Percentiles rank a stretch among this genome's conserved stretches.
Conservation (phyloP, 1,140 invertebrate species). For the Radopholus similis region DNA sequence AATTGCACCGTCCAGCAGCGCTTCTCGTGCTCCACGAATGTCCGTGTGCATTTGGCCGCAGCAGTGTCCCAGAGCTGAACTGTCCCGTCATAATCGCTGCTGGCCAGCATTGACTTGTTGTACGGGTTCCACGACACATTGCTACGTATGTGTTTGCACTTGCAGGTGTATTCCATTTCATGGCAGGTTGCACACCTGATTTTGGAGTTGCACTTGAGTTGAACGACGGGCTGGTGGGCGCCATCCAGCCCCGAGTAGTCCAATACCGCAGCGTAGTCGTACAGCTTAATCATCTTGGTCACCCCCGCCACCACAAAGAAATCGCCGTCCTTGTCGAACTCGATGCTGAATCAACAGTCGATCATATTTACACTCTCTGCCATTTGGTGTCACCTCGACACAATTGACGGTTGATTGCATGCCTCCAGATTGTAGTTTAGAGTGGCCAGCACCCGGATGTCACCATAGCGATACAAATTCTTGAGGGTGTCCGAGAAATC, state of each 20-base stretch:
- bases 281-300: constrained; percentile 86
- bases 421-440: constrained; percentile 85
- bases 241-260: constrained; percentile 71
- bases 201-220: constrained; percentile 89
- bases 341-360: constrained; percentile 66
- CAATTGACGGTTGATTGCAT: constrained; percentile 83
- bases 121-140: constrained; percentile 91
- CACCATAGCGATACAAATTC: constrained; percentile 80
- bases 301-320: constrained; percentile 93
- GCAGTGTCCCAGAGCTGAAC: constrained; percentile 88
- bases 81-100: constrained; percentile 61
- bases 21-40: constrained; percentile 86
- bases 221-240: constrained; percentile 84
- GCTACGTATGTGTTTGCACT: constrained; percentile 62
- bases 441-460: constrained; percentile 75
- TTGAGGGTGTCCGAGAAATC: constrained; percentile 79
- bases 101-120: constrained; percentile 69
- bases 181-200: constrained; percentile 65
- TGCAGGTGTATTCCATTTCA: constrained; percentile 1
- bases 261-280: constrained; percentile 82
- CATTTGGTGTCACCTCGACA: constrained; percentile 67
- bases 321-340: constrained; percentile 93
- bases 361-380: not conserved
- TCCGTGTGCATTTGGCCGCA: constrained; percentile 70
- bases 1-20: constrained; percentile 94